Conservation (phyloP, 1,140 invertebrate species). For the Bradynema listronoti region DNA sequence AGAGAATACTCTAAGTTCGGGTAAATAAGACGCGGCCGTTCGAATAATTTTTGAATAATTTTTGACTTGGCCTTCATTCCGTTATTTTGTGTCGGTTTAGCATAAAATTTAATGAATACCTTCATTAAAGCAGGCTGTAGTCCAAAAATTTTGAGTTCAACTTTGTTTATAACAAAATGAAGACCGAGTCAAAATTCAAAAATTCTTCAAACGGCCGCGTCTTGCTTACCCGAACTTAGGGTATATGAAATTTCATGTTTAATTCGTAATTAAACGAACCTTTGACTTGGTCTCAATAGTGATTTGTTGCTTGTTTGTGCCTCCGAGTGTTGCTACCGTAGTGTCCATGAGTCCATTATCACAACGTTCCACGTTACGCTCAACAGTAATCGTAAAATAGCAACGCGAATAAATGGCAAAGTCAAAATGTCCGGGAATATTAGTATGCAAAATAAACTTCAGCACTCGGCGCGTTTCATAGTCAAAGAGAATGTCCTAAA, state of each 20-base stretch:
- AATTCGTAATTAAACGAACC: constrained; percentile 6
- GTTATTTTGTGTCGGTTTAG: too few species aligned
- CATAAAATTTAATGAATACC: too few species aligned
- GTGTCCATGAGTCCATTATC: background rate
- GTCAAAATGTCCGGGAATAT: constrained; percentile 97
- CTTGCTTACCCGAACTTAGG: background rate
- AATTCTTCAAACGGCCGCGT: background rate
- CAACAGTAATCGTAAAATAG: constrained; percentile 22
- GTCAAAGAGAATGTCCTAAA: constrained; percentile 92
- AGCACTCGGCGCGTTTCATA: constrained; percentile 83
- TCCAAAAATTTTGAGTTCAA: too few species aligned
- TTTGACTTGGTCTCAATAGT: constrained; percentile 24
- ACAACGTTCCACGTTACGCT: constrained; percentile 3
- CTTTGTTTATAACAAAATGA: too few species aligned
- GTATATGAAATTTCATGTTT: background rate
- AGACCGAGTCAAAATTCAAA: too few species aligned
- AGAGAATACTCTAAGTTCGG: too few species aligned
- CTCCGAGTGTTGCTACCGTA: background rate
- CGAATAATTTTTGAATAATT: too few species aligned
- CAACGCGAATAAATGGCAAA: constrained; percentile 68
- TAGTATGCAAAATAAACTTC: constrained; percentile 94
- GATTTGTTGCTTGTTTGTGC: constrained; percentile 11
- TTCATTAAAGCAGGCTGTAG: too few species aligned
- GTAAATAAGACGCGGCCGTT: too few species aligned
- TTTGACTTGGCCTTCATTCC: too few species aligned